Evolutionary conservation across 1,140 invertebrate species (phyloP), one percentile per base, ranked within the genome.

Genomic region (Zaprionus nigranus): DNA sequence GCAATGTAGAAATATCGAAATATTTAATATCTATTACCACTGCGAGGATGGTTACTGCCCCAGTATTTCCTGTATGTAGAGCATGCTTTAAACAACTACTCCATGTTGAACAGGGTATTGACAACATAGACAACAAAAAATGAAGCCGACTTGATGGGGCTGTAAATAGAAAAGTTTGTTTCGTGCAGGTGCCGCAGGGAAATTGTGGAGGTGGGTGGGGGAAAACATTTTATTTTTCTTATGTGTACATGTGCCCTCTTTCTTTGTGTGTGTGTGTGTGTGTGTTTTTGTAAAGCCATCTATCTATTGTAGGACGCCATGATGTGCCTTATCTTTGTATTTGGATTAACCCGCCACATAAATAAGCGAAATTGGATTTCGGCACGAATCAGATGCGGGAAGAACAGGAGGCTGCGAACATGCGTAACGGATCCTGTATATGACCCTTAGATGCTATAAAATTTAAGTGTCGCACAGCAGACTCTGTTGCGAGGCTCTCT

Each of bases 301-400:
- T 68, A 82, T 68, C 79, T 76, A 73, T 82, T 70, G 79, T 82
- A 43, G 67, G 57, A 57, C 56, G 22, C 65, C 74, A 54, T 73
- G 84, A 46, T 86, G 80, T 86, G 84, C 73, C 83, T 84, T 87
- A 83, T 88, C 85, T 87, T 88, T 84, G 81, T 82, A 81, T 84
- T 81, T 83, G 81, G 84, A 87, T 84, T 88, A 81, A 86, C 73
- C 74, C 46, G 60, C 70, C 53, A 61, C 78, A 87, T 90, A 87
- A 88, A 87, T 69, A 88, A 78, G 77, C 70, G 78, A 81, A 88
- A 87, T 87, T 88, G 84, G 82, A 87, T 87, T 88, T 83, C 38
- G 40, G 70, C 54, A 67, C 74, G 67, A 68, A 65, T 82, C 73
- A 51, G 46, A 51, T 22, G 46, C 46, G 17, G 46, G 11, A 5